phyloP scores from a whole-genome alignment of 2,888 invertebrate genomes.

The Caenorhabditis doughertyi region DNA sequence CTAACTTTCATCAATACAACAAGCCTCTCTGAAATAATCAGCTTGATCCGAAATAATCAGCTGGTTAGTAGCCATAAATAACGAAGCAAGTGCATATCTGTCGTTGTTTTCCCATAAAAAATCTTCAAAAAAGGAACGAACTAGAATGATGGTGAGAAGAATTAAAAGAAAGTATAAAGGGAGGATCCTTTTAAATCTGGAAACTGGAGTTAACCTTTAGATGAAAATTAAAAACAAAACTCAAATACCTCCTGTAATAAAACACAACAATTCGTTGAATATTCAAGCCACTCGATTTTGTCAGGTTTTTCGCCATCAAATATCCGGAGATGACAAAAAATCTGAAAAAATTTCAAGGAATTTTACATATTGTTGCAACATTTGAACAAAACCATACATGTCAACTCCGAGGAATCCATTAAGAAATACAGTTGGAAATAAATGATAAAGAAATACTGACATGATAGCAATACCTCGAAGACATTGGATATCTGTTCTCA shows the following conservation, averaged over 20 bases:
- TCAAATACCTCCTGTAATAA: conserved; percentile 19
- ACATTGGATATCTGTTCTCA: conserved; percentile 41
- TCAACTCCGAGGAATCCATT: conserved; percentile 61
- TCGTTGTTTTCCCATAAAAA: conserved; percentile 40
- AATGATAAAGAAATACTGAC: conserved; percentile 41
- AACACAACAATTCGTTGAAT: background rate
- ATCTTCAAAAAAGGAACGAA: conserved; percentile 23
- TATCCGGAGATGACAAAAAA: conserved; percentile 54
- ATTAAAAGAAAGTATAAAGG: conserved; percentile 47
- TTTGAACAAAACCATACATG: conserved; percentile 16
- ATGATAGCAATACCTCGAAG: conserved; percentile 53
- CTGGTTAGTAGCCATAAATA: conserved; percentile 49
- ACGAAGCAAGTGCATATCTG: conserved; percentile 40
- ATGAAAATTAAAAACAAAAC: background rate
- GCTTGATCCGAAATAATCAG: conserved; percentile 46
- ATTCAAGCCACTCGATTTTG: background rate
- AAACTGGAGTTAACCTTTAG: too few relatives aligned
- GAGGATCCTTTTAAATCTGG: conserved; percentile 25
- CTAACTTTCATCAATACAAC: background rate
- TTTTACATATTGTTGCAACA: too few relatives aligned
- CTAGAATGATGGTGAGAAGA: conserved; percentile 1
- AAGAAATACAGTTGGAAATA: conserved; percentile 37
- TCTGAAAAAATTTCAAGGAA: conserved; percentile 1
- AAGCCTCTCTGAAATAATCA: conserved; percentile 50
- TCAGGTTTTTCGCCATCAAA: conserved; percentile 33